Percentiles rank a stretch among this genome's conserved stretches.
Conservation (phyloP, 2,797 vertebrate species). For the Sciaenops ocellatus region DNA sequence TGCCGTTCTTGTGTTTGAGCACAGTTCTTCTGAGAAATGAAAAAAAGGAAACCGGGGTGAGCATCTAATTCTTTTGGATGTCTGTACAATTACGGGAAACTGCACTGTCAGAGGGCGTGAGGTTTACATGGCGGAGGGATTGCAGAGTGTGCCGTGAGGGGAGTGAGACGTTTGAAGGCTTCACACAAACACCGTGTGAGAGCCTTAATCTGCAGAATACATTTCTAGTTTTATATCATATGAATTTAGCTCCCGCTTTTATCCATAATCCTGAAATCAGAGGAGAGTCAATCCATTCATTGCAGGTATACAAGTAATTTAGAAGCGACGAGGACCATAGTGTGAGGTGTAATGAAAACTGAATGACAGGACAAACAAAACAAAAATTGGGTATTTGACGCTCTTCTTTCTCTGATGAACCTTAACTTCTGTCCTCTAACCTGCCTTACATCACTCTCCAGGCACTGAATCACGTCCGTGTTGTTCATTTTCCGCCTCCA, state of each 20-base stretch:
- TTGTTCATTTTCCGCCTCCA: not conserved
- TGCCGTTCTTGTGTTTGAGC: slow-evolving; percentile 46
- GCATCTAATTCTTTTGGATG: slow-evolving; percentile 57
- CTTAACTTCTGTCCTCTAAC: not conserved
- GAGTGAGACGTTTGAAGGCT: slow-evolving; percentile 24
- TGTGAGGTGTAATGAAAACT: not conserved
- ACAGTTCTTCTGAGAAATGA: slow-evolving; percentile 43
- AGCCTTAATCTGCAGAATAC: slow-evolving; percentile 26
- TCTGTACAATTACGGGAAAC: slow-evolving; percentile 41
- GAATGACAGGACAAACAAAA: not conserved
- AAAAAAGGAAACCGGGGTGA: slow-evolving; percentile 26
- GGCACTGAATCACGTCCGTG: not conserved
- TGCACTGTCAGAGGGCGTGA: slow-evolving; percentile 62
- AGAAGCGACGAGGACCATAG: not conserved
- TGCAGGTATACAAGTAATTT: not conserved
- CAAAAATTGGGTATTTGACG: not conserved
- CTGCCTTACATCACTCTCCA: not conserved
- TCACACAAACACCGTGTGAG: slow-evolving; percentile 13
- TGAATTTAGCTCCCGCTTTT: not conserved
- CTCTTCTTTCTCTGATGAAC: too few relatives aligned
- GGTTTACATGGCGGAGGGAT: slow-evolving; percentile 41
- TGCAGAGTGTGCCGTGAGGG: slow-evolving; percentile 21
- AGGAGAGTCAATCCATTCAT: not conserved
- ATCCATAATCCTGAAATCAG: not conserved
- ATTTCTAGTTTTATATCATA: slow-evolving; percentile 26